A percentile compares a stretch with the other conserved stretches of the same genome.
Conservation (phyloP, 2,113 vertebrate species). For the Hirundichthys speculiger region DNA sequence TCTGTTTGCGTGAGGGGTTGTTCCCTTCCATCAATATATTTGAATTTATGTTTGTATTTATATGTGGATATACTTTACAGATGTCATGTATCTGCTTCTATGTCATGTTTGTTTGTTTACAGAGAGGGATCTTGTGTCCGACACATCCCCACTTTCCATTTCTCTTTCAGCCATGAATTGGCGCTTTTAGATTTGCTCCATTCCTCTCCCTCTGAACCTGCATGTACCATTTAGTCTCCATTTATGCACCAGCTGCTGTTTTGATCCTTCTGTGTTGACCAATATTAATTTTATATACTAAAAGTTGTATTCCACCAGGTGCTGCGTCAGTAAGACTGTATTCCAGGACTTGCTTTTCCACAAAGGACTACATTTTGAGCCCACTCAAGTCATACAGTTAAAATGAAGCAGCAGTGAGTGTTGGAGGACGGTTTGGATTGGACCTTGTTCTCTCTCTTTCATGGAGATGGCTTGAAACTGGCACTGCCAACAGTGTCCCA, state of each 20-base stretch:
- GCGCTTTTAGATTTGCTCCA: constrained; percentile 17
- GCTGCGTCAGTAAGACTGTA: constrained; percentile 32
- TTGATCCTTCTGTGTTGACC: constrained; percentile 7
- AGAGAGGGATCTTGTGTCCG: constrained; percentile 30
- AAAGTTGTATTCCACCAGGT: constrained; percentile 34
- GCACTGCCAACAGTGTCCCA: constrained; percentile 52
- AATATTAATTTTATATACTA: constrained; percentile 30
- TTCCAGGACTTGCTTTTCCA: constrained; percentile 9
- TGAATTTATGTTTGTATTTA: constrained; percentile 72
- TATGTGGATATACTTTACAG: constrained; percentile 70
- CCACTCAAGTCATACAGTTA: constrained; percentile 29
- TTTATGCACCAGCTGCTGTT: constrained; percentile 22
- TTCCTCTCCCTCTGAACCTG: constrained; percentile 13
- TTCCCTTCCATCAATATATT: constrained; percentile 26
- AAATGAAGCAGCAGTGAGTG: constrained; percentile 16
- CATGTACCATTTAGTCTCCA: constrained; percentile 3
- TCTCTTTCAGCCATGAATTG: constrained; percentile 6
- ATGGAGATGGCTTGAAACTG: constrained; percentile 51
- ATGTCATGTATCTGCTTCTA: constrained; percentile 49
- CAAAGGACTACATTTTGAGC: constrained; percentile 38
- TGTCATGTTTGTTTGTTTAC: constrained; percentile 62
- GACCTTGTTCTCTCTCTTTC: constrained; percentile 16
- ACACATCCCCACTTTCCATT: background rate
- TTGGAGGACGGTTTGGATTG: constrained; percentile 14
- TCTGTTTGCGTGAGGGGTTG: constrained; percentile 50